Base-by-base conservation (phyloP, 2,113 vertebrate species). In the Tragelaphus strepsiceros region DNA sequence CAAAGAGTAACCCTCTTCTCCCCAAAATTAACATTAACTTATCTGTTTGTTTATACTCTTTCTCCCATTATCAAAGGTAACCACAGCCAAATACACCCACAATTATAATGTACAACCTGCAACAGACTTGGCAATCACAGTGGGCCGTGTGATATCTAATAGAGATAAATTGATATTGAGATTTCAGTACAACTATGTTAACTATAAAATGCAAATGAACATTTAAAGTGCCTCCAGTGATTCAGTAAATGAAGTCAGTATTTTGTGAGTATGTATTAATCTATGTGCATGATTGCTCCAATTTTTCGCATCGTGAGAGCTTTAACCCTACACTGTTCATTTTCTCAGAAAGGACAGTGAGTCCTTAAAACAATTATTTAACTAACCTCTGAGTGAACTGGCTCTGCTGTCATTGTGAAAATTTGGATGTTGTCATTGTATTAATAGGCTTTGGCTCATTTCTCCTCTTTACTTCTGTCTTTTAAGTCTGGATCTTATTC, bases 291-390 rank as follows among this genome's bases (percentile, higher is more conserved):
- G 90, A 84, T 67, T 96, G 90, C 92, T 98, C 97, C 96, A 97
- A 98, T 98, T 98, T 98, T 98, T 98, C 87, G 98, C 85, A 67
- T 89, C 92, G 16, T 98, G 94, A 96, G 97, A 98, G 94, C 97
- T 98, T 98, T 98, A 97, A 98, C 97, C 98, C 97, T 95, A 93
- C 49, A 97, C 54, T 97, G 97, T 98, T 98, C 98, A 98, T 98
- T 98, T 98, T 98, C 96, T 74, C 92, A 93, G 96, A 95, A 96
- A 98, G 97, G 97, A 98, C 96, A 97, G 54, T 0, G 67, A 98
- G 93, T 98, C 95, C 98, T 98, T 98, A 99, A 98, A 99, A 98
- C 98, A 98, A 98, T 97, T 96, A 91, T 98, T 99, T 98, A 98
- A 98, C 95, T 98, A 98, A 98, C 97, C 97, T 98, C 96, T 97